A percentile compares a stretch with the other conserved stretches of the same genome.
phyloP scores from a whole-genome alignment of 2,113 vertebrate species.

The Plotosus lineatus region DNA sequence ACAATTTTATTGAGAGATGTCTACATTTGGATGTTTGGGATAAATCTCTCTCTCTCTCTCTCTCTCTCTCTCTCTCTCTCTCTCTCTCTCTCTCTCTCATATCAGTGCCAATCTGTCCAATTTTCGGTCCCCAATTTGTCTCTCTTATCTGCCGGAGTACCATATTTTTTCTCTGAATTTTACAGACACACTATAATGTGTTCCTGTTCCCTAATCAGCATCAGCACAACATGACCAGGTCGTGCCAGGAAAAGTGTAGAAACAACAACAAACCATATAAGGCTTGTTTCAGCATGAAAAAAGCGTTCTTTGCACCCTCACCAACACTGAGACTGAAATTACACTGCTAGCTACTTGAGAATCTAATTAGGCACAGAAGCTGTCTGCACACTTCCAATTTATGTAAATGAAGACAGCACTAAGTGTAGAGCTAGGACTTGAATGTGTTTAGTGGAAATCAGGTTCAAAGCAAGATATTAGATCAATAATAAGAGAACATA shows the following conservation, averaged over 20 bases:
- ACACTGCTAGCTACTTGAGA: conserved; percentile 38
- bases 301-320: neutral
- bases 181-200: conserved; percentile 1
- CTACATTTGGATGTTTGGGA: too few relatives aligned
- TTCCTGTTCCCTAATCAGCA: conserved; percentile 2
- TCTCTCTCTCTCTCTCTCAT: neutral
- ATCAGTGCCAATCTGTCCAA: neutral
- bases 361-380: conserved; percentile 45
- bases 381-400: conserved; percentile 43
- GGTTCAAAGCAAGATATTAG: neutral
- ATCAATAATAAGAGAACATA: conserved; percentile 6
- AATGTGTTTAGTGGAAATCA: neutral
- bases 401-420: conserved; percentile 44
- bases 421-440: conserved; percentile 8
- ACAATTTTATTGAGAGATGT: too few relatives aligned
- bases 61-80: neutral
- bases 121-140: neutral
- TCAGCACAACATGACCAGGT: conserved; percentile 12
- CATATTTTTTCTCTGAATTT: neutral
- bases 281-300: neutral
- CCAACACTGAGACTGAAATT: conserved; percentile 28
- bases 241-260: conserved; percentile 1
- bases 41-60: neutral
- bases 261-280: conserved; percentile 28
- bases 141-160: neutral